Evolutionary conservation across 2,797 vertebrate genomes (phyloP).

Genomic region (Thamnophis elegans): DNA sequence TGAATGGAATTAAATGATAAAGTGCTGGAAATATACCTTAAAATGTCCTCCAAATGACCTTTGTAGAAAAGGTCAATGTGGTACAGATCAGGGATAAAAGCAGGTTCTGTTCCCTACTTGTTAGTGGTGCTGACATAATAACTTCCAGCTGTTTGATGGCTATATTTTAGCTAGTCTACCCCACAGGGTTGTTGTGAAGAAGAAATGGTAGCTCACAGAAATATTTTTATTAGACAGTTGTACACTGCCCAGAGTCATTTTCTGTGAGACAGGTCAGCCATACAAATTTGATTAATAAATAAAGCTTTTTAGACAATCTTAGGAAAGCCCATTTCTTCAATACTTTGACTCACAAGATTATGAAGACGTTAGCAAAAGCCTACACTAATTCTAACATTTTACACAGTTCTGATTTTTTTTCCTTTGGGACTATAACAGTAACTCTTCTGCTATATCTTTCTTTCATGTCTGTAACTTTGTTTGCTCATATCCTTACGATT

Average conservation of each 20-base stretch:
- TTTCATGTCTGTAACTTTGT: neutral
- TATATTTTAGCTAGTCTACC: neutral
- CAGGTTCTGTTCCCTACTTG: neutral
- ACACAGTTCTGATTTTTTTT: neutral
- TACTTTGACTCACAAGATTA: constrained; percentile 14
- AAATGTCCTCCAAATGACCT: neutral
- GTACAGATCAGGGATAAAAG: neutral
- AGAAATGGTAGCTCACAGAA: neutral
- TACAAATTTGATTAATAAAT: neutral
- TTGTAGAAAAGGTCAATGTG: neutral
- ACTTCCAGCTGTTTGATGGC: no score
- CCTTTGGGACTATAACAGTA: constrained; percentile 33
- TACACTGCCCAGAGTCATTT: neutral
- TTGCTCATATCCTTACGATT: no score
- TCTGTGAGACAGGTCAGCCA: no score
- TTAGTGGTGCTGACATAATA: neutral
- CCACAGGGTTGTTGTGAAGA: neutral
- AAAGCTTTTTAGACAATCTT: neutral
- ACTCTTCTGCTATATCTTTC: constrained; percentile 1
- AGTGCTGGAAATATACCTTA: neutral
- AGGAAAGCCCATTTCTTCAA: neutral
- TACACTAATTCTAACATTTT: constrained; percentile 33
- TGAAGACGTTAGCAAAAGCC: constrained; percentile 19
- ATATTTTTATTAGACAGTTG: neutral
- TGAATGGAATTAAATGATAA: neutral